Conservation (phyloP, 2,888 invertebrate genomes). For the Drosophila mulleri region DNA sequence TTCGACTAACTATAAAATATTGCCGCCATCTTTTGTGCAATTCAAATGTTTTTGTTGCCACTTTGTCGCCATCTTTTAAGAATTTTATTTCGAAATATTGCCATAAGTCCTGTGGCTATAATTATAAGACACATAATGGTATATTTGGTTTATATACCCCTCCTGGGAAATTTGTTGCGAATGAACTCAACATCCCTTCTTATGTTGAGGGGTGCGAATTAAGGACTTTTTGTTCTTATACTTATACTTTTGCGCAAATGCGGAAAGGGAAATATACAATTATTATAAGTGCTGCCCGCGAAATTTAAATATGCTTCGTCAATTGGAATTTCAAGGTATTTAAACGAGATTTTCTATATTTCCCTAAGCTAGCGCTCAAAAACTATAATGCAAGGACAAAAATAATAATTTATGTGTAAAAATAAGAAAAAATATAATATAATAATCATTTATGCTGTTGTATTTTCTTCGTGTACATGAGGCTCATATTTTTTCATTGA, state of each 20-base stretch:
- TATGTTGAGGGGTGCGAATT: not conserved
- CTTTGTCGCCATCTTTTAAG: slow-evolving; percentile 1
- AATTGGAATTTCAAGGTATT: not conserved
- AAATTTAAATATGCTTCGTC: not conserved
- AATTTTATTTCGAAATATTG: not conserved
- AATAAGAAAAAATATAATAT: not conserved
- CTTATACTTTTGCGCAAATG: not conserved
- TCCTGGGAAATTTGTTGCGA: not conserved
- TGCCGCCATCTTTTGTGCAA: not conserved
- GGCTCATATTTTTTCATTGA: not conserved
- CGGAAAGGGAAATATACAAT: not conserved
- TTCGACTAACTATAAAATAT: not conserved
- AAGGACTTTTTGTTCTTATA: not conserved
- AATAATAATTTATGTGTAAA: not conserved
- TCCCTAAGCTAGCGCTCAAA: too few species aligned
- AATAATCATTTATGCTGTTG: too few species aligned
- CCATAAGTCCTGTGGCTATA: slow-evolving; percentile 2
- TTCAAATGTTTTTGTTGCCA: not conserved
- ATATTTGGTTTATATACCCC: not conserved
- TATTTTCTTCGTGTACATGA: not conserved
- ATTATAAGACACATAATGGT: not conserved
- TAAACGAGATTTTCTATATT: not conserved
- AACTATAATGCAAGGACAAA: not conserved
- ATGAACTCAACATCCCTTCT: not conserved
- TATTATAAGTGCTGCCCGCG: not conserved